Percentiles rank a stretch among this genome's conserved stretches.
Evolutionary conservation across 2,797 vertebrate species (phyloP).

Genomic region (Amniataba percoides): DNA sequence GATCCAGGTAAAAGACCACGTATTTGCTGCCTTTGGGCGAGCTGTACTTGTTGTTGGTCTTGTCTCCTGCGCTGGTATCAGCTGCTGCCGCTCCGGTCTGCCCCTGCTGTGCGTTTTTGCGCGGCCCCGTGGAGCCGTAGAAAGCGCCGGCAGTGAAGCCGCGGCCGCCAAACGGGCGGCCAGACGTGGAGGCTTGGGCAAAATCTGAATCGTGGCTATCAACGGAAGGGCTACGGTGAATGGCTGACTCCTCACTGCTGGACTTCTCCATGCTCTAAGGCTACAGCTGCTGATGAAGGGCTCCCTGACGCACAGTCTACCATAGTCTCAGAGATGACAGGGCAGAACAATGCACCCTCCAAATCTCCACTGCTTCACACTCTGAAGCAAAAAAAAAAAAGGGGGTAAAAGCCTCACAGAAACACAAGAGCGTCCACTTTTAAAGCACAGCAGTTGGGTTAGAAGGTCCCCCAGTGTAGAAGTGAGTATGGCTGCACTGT

Average conservation of each 20-base stretch:
- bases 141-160: slow-evolving; percentile 98
- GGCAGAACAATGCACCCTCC: slow-evolving; percentile 61
- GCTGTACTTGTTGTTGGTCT: slow-evolving; percentile 90
- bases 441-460: slow-evolving; percentile 17
- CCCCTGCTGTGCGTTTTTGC: slow-evolving; percentile 78
- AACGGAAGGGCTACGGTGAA: slow-evolving; percentile 98
- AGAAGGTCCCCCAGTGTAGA: slow-evolving; percentile 45
- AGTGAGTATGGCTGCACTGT: slow-evolving; percentile 43
- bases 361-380: slow-evolving; percentile 59
- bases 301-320: slow-evolving; percentile 86
- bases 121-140: slow-evolving; percentile 94
- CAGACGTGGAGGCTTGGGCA: slow-evolving; percentile 93
- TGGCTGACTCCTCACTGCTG: slow-evolving; percentile 99
- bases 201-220: slow-evolving; percentile 97
- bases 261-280: slow-evolving; percentile 98
- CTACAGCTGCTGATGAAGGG: slow-evolving; percentile 82
- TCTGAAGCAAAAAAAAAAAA: slow-evolving; percentile 35
- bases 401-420: slow-evolving; percentile 26
- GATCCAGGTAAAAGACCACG: slow-evolving; percentile 99
- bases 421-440: slow-evolving; percentile 56
- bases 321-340: slow-evolving; percentile 89
- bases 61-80: slow-evolving; percentile 78
- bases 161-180: slow-evolving; percentile 92
- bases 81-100: slow-evolving; percentile 74
- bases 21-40: slow-evolving; percentile 98